These are phyloP conservation scores for Cephus pygmeus DNA, from an alignment of 2,888 invertebrate species.

Conservation along the genomic window DNA sequence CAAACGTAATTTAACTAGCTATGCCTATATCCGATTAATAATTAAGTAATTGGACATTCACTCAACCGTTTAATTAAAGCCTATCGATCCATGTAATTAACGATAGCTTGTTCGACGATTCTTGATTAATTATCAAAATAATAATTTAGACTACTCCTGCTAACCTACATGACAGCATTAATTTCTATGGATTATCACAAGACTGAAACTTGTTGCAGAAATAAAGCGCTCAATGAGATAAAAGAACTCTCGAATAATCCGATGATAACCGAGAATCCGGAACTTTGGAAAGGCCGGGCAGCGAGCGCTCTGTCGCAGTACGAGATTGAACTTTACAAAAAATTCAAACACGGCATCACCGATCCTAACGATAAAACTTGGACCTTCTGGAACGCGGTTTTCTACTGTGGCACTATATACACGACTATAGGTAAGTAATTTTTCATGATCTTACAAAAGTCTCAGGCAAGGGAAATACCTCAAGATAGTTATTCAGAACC, in stretches of 20 bases:
- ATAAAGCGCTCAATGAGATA: slow-evolving; percentile 59
- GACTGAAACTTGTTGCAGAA: slow-evolving; percentile 32
- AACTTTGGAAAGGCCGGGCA: slow-evolving; percentile 69
- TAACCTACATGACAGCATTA: background rate
- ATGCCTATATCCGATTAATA: background rate
- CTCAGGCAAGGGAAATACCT: background rate
- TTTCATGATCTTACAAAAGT: background rate
- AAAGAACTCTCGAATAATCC: slow-evolving; percentile 52
- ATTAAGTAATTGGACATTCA: background rate
- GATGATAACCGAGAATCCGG: slow-evolving; percentile 51
- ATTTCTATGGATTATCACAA: background rate
- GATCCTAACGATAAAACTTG: slow-evolving; percentile 72
- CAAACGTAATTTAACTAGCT: background rate
- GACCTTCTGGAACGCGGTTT: slow-evolving; percentile 88
- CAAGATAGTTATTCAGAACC: too few species aligned
- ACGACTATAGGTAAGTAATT: slow-evolving; percentile 84
- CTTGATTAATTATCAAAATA: background rate
- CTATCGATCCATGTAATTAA: background rate
- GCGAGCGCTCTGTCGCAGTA: slow-evolving; percentile 68
- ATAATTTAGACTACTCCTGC: background rate
- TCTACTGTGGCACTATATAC: slow-evolving; percentile 88
- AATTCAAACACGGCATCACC: slow-evolving; percentile 67
- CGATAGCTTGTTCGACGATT: background rate
- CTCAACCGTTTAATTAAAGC: background rate
- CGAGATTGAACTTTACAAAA: slow-evolving; percentile 69